Evolutionary conservation across 2,888 invertebrate genomes (phyloP), one percentile per base, ranked within the genome.

Genomic region (Xiphydria camelus): DNA sequence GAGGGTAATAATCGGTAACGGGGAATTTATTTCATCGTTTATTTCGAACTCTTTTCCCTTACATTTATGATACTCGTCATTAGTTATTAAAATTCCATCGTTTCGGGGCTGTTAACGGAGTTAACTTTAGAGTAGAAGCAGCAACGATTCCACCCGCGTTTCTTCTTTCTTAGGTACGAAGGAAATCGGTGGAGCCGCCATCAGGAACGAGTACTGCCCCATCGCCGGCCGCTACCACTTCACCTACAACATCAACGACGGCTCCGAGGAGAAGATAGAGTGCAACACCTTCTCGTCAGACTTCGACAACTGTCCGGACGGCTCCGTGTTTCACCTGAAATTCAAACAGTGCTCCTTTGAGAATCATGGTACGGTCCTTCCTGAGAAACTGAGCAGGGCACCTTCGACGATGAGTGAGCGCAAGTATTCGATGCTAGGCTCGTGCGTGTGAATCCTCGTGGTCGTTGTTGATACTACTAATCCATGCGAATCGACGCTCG

Each of bases 171-270:
- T 60, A 83, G 82, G 82, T 70, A 80, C 78, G 9, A 78, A 76
- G 62, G 81, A 81, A 49, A 69, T 77, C 26, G 78, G 77, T 33
- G 81, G 79, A 2, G 66, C 70, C 29, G 69, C 76, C 21, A 79
- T 81, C 21, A 75, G 77, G 26, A 80, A 81, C 51, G 82, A 82
- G 57, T 84, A 82, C 62, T 86, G 86, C 50, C 84, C 86, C 9
- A 79, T 85, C 46, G 81, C 80, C 47, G 84, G 85, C 4, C 79
- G 79, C 49, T 85, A 80, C 68, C 79, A 78, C 46, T 80, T 84
- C 55, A 80, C 77, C 12, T 83, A 84, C 64, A 79, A 77, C 52
- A 66, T 78, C 10, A 77, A 79, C 53, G 81, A 80, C 53, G 78
- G 78, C 6, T 72, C 77, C 1, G 76, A 77, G 22, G 72, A 70